phyloP scores from a whole-genome alignment of 1,140 invertebrate species.

The Drosophila insularis region DNA sequence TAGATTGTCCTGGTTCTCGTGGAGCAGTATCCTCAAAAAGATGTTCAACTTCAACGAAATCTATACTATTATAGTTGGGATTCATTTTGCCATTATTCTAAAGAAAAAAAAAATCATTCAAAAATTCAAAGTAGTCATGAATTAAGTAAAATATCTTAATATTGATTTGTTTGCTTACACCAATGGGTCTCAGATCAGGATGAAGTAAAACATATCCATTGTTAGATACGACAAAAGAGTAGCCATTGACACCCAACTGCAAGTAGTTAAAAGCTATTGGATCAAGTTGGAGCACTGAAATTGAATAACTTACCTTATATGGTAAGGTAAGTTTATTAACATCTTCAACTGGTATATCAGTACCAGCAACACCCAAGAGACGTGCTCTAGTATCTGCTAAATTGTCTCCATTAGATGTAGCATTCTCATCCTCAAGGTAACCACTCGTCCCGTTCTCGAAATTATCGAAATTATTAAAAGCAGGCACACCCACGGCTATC shows the following conservation, averaged over 20 bases:
- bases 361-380: conserved; percentile 95
- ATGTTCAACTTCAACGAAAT: conserved; percentile 97
- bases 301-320: conserved; percentile 85
- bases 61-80: conserved; percentile 97
- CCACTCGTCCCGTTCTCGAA: conserved; percentile 84
- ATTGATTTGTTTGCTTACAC: conserved; percentile 83
- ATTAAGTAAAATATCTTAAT: conserved; percentile 21
- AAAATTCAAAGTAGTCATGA: too few relatives aligned
- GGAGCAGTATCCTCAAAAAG: conserved; percentile 86
- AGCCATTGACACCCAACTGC: conserved; percentile 96
- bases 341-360: conserved; percentile 95
- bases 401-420: not conserved
- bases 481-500: conserved; percentile 93
- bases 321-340: conserved; percentile 93
- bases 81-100: conserved; percentile 87
- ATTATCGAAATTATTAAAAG: conserved; percentile 89
- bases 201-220: conserved; percentile 96
- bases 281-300: too few relatives aligned
- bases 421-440: not conserved
- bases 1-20: conserved; percentile 83
- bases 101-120: not conserved
- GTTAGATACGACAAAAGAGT: conserved; percentile 97
- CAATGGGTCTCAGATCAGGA: conserved; percentile 88
- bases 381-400: conserved; percentile 84
- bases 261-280: conserved; percentile 12